phyloP scores from a whole-genome alignment of 2,888 invertebrate species.

The Agrochola macilenta region DNA sequence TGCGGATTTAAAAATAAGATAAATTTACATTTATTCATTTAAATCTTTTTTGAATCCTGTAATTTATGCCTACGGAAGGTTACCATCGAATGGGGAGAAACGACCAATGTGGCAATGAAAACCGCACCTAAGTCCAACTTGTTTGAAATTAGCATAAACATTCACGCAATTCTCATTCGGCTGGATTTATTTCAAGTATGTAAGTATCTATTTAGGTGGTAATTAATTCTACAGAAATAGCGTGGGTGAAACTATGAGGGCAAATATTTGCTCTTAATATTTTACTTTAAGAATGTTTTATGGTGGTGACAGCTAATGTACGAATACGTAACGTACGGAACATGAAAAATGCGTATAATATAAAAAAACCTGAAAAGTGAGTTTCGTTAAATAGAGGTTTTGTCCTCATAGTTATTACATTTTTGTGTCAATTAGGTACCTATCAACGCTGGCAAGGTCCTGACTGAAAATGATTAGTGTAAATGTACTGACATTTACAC shows the following conservation, averaged over 20 bases:
- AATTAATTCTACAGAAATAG: conserved; percentile 25
- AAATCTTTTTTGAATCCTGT: neutral
- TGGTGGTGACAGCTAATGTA: neutral
- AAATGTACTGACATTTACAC: no score
- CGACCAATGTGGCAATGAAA: conserved; percentile 23
- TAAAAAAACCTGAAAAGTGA: neutral
- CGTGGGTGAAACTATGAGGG: conserved; percentile 30
- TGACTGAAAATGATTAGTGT: neutral
- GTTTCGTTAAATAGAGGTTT: neutral
- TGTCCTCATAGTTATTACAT: neutral
- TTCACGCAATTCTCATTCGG: conserved; percentile 38
- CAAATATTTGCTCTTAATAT: conserved; percentile 25
- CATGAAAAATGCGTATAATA: neutral
- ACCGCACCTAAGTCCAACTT: conserved; percentile 39
- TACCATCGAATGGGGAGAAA: conserved; percentile 1
- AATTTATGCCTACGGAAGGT: neutral
- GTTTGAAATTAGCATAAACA: conserved; percentile 41
- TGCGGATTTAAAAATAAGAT: neutral
- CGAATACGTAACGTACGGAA: no score
- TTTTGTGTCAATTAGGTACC: neutral
- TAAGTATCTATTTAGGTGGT: conserved; percentile 32
- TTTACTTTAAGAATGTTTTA: conserved; percentile 8
- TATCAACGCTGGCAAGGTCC: neutral
- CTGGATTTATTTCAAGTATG: conserved; percentile 42
- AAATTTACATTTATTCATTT: conserved; percentile 13